phyloP scores from a whole-genome alignment of 2,113 vertebrate genomes.

The Oceanodroma tethys region DNA sequence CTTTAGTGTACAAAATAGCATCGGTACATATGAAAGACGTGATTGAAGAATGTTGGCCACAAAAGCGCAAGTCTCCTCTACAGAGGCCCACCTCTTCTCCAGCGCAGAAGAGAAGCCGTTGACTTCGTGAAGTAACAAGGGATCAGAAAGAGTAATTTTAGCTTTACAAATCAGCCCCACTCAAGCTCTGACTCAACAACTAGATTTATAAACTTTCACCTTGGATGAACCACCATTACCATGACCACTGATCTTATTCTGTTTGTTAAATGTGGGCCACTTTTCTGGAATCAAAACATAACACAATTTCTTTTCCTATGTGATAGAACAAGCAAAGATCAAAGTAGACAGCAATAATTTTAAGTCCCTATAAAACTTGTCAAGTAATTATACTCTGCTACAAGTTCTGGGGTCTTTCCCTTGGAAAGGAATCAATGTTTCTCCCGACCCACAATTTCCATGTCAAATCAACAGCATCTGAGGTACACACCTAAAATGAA shows the following conservation, averaged over 20 bases:
- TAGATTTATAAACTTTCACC: neutral
- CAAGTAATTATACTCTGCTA: neutral
- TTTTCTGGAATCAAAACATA: neutral
- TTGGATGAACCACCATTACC: neutral
- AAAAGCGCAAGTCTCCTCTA: neutral
- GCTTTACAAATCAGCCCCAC: neutral
- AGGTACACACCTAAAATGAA: neutral
- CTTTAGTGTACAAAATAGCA: neutral
- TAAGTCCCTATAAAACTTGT: neutral
- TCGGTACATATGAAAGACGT: rapidly evolving
- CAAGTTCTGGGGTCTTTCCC: neutral
- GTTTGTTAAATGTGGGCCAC: neutral
- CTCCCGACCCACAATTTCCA: neutral
- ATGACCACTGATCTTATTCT: neutral
- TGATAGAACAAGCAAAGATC: neutral
- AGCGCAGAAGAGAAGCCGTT: neutral
- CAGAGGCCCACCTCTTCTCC: neutral
- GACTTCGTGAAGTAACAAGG: neutral
- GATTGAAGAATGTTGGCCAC: neutral
- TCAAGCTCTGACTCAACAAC: neutral
- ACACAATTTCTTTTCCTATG: neutral
- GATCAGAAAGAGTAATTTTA: neutral
- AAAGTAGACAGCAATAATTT: neutral
- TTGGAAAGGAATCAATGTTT: neutral
- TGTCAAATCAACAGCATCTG: neutral